A percentile compares a stretch with the other conserved stretches of the same genome.
Evolutionary conservation across 2,113 vertebrate genomes (phyloP).

Genomic region (Rhinolophus ferrumequinum): DNA sequence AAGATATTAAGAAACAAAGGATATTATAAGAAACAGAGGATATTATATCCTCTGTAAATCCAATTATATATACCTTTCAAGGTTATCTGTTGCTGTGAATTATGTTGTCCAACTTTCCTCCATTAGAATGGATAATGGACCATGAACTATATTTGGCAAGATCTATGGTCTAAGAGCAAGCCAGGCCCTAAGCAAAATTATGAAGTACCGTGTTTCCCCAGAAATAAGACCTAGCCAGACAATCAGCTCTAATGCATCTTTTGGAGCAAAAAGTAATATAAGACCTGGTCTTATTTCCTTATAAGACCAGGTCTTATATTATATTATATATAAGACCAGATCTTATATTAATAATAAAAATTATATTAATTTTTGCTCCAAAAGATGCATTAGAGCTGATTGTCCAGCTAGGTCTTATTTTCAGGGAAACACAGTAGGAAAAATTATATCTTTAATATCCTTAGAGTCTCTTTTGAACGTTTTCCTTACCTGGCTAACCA

Average conservation of each 20-base stretch:
- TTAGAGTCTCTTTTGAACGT: background rate
- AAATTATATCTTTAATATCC: background rate
- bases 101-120: background rate
- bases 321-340: no score
- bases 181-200: slow-evolving; percentile 11
- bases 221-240: no score
- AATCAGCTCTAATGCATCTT: no score
- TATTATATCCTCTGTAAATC: background rate
- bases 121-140: slow-evolving; percentile 35
- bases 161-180: slow-evolving; percentile 7
- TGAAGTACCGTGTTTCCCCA: background rate
- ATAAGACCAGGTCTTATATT: no score
- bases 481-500: background rate
- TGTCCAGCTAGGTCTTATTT: no score
- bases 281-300: no score
- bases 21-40: background rate
- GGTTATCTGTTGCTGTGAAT: background rate
- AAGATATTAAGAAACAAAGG: background rate
- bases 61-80: background rate
- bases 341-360: no score
- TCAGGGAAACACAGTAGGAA: background rate
- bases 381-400: no score
- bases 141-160: slow-evolving; percentile 48
- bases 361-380: no score
- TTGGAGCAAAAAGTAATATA: no score